phyloP scores from a whole-genome alignment of 2,797 vertebrate genomes.

The Sebastes iracundus region DNA sequence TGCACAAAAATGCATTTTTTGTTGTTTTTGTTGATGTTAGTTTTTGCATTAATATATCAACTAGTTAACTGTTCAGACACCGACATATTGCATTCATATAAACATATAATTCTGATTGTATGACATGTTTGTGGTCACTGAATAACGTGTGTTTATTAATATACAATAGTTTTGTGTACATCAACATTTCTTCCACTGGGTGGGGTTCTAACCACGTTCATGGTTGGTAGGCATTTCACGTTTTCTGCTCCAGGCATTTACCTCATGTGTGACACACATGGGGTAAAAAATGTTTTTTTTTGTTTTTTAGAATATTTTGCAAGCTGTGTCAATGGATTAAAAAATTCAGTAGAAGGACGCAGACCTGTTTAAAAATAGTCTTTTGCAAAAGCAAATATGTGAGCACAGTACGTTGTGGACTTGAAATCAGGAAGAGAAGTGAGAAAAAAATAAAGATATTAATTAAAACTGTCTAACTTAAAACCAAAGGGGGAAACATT shows the following conservation, averaged over 20 bases:
- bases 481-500: neutral
- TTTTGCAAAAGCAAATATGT: neutral
- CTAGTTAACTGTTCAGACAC: neutral
- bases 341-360: neutral
- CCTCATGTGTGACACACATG: neutral
- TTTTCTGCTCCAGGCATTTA: neutral
- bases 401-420: neutral
- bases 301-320: neutral
- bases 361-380: accelerated
- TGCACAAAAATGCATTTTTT: neutral
- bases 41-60: neutral
- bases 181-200: slow-evolving; percentile 57
- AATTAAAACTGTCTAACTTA: neutral
- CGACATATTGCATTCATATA: neutral
- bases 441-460: neutral
- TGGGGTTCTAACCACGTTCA: slow-evolving; percentile 35
- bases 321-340: neutral
- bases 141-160: neutral
- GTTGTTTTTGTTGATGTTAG: neutral
- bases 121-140: neutral
- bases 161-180: neutral
- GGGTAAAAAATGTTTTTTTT: neutral
- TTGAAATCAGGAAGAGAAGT: neutral
- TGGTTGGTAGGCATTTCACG: neutral
- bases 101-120: neutral